Percentiles rank a stretch among this genome's conserved stretches.
Conservation (phyloP, 2,888 invertebrate species). For the Barypeithes pellucidus region DNA sequence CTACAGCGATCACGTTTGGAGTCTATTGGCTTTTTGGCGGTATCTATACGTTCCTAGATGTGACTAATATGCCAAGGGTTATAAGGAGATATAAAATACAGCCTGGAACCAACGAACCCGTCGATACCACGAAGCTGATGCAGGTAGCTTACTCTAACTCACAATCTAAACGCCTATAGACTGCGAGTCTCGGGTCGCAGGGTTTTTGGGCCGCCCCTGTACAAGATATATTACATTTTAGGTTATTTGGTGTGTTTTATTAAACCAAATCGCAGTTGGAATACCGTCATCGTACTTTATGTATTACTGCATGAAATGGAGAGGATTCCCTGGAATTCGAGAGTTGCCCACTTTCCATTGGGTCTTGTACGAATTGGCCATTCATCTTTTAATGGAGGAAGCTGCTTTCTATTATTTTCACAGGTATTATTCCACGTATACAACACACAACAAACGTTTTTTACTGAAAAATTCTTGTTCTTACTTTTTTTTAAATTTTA, state of each 20-base stretch:
- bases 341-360: slow-evolving; percentile 86
- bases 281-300: slow-evolving; percentile 77
- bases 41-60: slow-evolving; percentile 82
- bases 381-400: slow-evolving; percentile 85
- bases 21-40: slow-evolving; percentile 86
- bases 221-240: no score
- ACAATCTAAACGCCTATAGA: no score
- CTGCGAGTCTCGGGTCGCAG: no score
- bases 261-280: slow-evolving; percentile 83
- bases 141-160: no score
- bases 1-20: slow-evolving; percentile 74
- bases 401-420: slow-evolving; percentile 90
- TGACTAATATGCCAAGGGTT: slow-evolving; percentile 82
- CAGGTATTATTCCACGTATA: slow-evolving; percentile 72
- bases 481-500: slow-evolving; percentile 67
- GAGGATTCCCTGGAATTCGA: slow-evolving; percentile 78
- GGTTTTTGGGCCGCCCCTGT: no score
- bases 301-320: slow-evolving; percentile 77
- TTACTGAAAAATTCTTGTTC: no score
- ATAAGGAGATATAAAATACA: slow-evolving; percentile 87
- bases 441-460: no score
- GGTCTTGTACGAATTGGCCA: slow-evolving; percentile 81
- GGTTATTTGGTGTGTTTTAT: slow-evolving; percentile 80
- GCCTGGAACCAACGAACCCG: slow-evolving; percentile 85
- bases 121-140: slow-evolving; percentile 75